Percentiles rank a stretch among this genome's conserved stretches.
phyloP scores from a whole-genome alignment of 2,888 invertebrate species.

The Mechanitis messenoides region DNA sequence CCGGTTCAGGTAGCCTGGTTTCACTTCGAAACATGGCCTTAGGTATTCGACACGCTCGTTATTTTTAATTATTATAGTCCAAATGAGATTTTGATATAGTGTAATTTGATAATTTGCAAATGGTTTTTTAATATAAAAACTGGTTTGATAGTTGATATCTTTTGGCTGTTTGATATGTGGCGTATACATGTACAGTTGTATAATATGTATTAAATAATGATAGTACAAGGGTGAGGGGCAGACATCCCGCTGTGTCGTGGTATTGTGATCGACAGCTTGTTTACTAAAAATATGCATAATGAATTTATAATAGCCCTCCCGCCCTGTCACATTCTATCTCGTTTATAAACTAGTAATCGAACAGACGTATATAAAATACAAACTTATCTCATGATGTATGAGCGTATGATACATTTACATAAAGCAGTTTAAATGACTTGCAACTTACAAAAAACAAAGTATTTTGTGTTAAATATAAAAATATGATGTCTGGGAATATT shows the following conservation, averaged over 20 bases:
- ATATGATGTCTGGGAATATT: constrained; percentile 6
- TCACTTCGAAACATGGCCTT: constrained; percentile 68
- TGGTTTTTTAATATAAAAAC: constrained; percentile 37
- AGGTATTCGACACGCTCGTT: constrained; percentile 70
- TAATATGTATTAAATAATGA: constrained; percentile 1
- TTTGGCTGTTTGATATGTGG: constrained; percentile 27
- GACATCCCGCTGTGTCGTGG: constrained; percentile 63
- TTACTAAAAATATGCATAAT: constrained; percentile 78
- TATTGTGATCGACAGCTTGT: constrained; percentile 77
- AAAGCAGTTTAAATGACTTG: not conserved
- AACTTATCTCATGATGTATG: not conserved
- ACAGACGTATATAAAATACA: constrained; percentile 8
- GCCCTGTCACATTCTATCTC: constrained; percentile 48
- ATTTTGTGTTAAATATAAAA: not conserved
- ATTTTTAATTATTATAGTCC: constrained; percentile 59
- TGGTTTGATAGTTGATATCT: constrained; percentile 3
- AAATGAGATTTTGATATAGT: constrained; percentile 66
- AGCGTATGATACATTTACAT: not conserved
- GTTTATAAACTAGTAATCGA: constrained; percentile 32
- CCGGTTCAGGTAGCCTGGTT: constrained; percentile 69
- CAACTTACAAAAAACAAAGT: too few species aligned
- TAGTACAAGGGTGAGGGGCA: constrained; percentile 51
- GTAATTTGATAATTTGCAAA: constrained; percentile 69
- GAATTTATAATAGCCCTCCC: constrained; percentile 71
- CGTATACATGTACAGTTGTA: not conserved